Percentiles rank a stretch among this genome's conserved stretches.
Evolutionary conservation across 1,140 invertebrate species (phyloP).

Genomic region (Pseudoatta argentina): DNA sequence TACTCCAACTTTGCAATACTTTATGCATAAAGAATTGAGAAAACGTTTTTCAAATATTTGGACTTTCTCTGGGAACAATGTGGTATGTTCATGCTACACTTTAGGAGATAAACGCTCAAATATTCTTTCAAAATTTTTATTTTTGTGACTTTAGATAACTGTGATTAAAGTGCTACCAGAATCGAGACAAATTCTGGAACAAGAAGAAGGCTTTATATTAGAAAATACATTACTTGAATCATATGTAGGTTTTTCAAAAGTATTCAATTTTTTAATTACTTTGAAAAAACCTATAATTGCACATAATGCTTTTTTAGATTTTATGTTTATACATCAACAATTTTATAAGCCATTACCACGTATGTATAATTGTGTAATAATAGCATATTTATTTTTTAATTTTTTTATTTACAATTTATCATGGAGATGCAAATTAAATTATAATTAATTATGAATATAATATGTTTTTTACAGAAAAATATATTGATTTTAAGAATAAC

Average conservation of each 20-base stretch:
- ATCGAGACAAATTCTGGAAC: conserved; percentile 76
- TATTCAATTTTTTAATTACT: conserved; percentile 88
- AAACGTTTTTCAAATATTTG: conserved; percentile 86
- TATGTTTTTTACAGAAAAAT: conserved; percentile 85
- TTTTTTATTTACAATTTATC: neutral
- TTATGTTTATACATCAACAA: conserved; percentile 90
- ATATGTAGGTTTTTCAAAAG: conserved; percentile 89
- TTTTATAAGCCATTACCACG: conserved; percentile 90
- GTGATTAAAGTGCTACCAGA: conserved; percentile 80
- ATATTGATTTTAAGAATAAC: conserved; percentile 89
- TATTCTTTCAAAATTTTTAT: neutral
- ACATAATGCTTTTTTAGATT: conserved; percentile 91
- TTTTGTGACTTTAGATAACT: conserved; percentile 73
- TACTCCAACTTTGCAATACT: conserved; percentile 80
- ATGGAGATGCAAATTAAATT: conserved; percentile 69
- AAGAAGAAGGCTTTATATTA: conserved; percentile 82
- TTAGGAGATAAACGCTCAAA: neutral
- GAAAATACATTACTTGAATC: conserved; percentile 85
- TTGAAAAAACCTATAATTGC: conserved; percentile 91
- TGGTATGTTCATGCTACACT: conserved; percentile 74
- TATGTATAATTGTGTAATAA: conserved; percentile 76
- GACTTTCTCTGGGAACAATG: conserved; percentile 76
- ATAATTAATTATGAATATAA: conserved; percentile 52
- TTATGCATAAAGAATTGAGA: conserved; percentile 87
- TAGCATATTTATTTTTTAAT: conserved; percentile 37